phyloP scores from a whole-genome alignment of 1,140 invertebrate species.

The Thaumetopoea pityocampa region DNA sequence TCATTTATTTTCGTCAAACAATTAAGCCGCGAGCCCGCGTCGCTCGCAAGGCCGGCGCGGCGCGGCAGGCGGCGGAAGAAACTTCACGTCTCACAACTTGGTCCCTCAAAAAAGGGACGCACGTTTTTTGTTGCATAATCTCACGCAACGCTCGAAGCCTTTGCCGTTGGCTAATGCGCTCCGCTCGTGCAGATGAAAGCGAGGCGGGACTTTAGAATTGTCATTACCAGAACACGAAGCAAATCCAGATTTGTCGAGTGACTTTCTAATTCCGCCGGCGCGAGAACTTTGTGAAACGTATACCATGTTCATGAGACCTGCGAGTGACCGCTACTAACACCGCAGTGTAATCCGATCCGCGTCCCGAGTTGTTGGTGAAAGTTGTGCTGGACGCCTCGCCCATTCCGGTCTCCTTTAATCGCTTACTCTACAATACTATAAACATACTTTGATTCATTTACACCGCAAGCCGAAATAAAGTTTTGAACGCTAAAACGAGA shows the following conservation, averaged over 20 bases:
- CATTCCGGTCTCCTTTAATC: conserved; percentile 41
- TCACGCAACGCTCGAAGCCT: conserved; percentile 38
- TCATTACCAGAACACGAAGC: conserved; percentile 56
- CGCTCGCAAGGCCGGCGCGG: conserved; percentile 34
- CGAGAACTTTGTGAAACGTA: conserved; percentile 70
- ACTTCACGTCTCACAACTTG: conserved; percentile 48
- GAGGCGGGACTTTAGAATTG: conserved; percentile 56
- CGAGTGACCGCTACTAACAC: conserved; percentile 49
- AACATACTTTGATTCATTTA: conserved; percentile 63
- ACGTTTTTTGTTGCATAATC: conserved; percentile 62
- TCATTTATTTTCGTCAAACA: conserved; percentile 72
- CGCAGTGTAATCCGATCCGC: conserved; percentile 61
- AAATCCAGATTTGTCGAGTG: conserved; percentile 72
- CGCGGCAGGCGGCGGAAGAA: conserved; percentile 44
- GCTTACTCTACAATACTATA: conserved; percentile 37
- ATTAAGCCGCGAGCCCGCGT: conserved; percentile 49
- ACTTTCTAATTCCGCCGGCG: conserved; percentile 65
- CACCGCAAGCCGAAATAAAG: conserved; percentile 53
- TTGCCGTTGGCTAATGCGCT: conserved; percentile 43
- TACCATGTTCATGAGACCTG: conserved; percentile 64
- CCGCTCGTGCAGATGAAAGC: conserved; percentile 37
- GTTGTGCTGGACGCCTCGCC: conserved; percentile 41
- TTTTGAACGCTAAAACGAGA: conserved; percentile 57
- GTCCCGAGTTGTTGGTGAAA: conserved; percentile 44
- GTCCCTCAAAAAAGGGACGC: conserved; percentile 46